Evolutionary conservation across 2,797 vertebrate genomes (phyloP).

Genomic region (Schizopygopsis malacanthus): DNA sequence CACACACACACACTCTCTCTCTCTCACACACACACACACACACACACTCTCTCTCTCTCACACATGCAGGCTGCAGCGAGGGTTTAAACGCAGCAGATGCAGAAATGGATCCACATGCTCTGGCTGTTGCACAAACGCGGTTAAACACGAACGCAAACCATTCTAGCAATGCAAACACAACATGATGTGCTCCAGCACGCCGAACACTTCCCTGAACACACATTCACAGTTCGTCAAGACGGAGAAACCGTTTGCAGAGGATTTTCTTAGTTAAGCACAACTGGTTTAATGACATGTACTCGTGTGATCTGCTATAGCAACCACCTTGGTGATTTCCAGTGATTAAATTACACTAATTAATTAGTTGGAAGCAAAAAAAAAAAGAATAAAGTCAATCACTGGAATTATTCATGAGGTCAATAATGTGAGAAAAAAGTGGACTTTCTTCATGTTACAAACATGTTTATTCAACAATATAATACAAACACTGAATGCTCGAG

Average conservation of each 20-base stretch:
- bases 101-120: background rate
- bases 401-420: background rate
- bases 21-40: no score
- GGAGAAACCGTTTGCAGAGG: background rate
- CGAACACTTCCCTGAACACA: background rate
- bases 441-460: slow-evolving; percentile 28
- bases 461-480: slow-evolving; percentile 71
- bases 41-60: no score
- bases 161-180: background rate
- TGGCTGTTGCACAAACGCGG: background rate
- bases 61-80: background rate
- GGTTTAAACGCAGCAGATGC: slow-evolving; percentile 1
- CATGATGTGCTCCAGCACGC: background rate
- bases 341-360: background rate
- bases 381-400: background rate
- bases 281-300: background rate
- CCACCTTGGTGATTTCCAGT: background rate
- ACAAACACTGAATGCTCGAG: slow-evolving; percentile 39
- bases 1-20: no score
- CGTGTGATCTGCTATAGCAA: no score
- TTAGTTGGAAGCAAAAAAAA: background rate
- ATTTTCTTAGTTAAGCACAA: background rate
- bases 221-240: no score
- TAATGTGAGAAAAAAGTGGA: background rate
- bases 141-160: background rate